Evolutionary conservation across 1,140 invertebrate genomes (phyloP).

Genomic region (Melanaphis sacchari): DNA sequence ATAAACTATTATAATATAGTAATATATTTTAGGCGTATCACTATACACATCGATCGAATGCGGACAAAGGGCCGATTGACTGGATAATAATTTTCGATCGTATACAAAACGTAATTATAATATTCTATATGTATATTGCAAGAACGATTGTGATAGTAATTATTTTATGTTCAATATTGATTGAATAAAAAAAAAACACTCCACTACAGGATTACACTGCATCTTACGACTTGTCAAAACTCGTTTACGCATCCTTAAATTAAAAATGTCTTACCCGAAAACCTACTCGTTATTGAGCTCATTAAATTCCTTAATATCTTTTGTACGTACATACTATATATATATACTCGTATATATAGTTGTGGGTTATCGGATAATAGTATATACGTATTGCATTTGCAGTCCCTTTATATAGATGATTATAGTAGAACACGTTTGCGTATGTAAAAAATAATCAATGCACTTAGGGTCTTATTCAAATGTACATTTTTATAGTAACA

Average conservation of each 20-base stretch:
- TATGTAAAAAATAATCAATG: conserved; percentile 9
- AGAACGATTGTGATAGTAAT: not conserved
- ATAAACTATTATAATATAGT: no score
- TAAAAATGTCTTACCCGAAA: conserved; percentile 4
- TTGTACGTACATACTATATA: not conserved
- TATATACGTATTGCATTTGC: not conserved
- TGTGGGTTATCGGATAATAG: not conserved
- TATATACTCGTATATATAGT: not conserved
- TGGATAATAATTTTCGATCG: no score
- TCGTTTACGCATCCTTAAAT: not conserved
- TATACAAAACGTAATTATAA: not conserved
- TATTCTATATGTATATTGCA: not conserved
- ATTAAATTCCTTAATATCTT: not conserved
- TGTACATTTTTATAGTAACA: not conserved
- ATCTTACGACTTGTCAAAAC: not conserved
- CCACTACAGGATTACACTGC: not conserved
- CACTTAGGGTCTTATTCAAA: not conserved
- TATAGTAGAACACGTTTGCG: not conserved
- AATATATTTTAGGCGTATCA: no score
- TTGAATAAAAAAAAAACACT: not conserved
- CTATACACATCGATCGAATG: not conserved
- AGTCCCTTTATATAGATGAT: not conserved
- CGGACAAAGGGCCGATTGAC: no score
- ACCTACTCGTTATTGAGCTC: not conserved
- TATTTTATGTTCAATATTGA: not conserved